phyloP scores from a whole-genome alignment of 2,113 vertebrate genomes.

The Daphoenositta chrysoptera region DNA sequence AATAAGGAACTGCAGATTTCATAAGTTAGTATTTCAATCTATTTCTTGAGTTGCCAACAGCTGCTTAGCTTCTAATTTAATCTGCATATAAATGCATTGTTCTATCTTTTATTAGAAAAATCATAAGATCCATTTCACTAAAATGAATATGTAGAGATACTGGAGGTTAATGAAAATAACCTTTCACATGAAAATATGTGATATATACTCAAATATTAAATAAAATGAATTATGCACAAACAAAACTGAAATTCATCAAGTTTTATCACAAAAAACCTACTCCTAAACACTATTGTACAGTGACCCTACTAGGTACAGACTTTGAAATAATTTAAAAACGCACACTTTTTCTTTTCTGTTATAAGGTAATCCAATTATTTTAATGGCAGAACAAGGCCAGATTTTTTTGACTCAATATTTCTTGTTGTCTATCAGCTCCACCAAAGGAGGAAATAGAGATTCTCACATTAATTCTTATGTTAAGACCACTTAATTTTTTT shows the following conservation, averaged over 20 bases:
- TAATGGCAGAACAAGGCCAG: background rate
- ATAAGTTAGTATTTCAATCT: background rate
- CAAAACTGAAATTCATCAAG: rapidly evolving
- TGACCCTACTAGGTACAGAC: background rate
- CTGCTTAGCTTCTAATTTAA: background rate
- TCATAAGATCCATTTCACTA: background rate
- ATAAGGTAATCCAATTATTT: background rate
- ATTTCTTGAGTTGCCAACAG: background rate
- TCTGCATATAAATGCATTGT: background rate
- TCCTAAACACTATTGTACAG: background rate
- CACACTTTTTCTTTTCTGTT: background rate
- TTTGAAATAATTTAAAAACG: background rate
- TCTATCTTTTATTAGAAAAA: background rate
- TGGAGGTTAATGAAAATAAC: background rate
- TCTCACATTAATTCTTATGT: background rate
- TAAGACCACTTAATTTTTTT: background rate
- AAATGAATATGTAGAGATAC: background rate
- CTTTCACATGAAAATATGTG: background rate
- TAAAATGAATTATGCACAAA: background rate
- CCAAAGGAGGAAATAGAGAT: background rate
- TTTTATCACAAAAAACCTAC: background rate
- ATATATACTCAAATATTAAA: background rate
- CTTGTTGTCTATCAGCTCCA: background rate
- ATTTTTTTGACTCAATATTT: background rate
- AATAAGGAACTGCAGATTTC: background rate